Base-by-base conservation (phyloP, 2,797 vertebrate genomes). In the Etheostoma perlongum region DNA sequence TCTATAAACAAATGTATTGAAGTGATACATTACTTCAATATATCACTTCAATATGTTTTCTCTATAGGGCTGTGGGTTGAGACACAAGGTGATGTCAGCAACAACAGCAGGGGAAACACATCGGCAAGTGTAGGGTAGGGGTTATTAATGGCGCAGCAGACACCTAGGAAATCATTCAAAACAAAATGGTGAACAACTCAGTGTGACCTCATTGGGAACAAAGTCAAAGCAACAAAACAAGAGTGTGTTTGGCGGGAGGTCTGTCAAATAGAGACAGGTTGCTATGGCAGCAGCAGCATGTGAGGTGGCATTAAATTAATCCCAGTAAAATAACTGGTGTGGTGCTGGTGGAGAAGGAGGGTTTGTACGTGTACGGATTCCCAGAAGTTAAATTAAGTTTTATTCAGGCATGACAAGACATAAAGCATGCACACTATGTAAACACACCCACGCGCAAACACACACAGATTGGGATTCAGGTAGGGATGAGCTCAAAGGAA, bases 381-480 rank as follows among this genome's bases (percentile, higher is more conserved):
- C 95, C 93, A 95, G 92, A 78, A 84, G 81, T 86, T 73, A 86
- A 76, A 82, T 72, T 66, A 86, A 95, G 95, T 93, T 88, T 90
- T 94, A 94, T 95, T 95, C 94, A 96, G 95, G 95, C 88, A 86
- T 63, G 78, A 83, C 94, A 95, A 94, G 95, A 96, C 96, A 96
- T 93, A 94, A 95, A 96, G 96, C 96, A 96, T 94, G 95, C 96
- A 96, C 69, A 86, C 70, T 52, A 74, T 48, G 72, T 85, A 40
- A 76, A 86, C 66, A 92, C 70, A 81, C 72, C 79, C 15, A 70
- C 53, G 85, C 94, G 95, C 94, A 95, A 78, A 92, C 81, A 89
- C 78, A 87, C 76, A 82, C 75, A 79, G 67, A 66, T 72, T 81
- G 61, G 88, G 86, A 86, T 90, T 92, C 85, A 84, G 75, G 85